A percentile compares a stretch with the other conserved stretches of the same genome.
phyloP scores from a whole-genome alignment of 2,888 invertebrate genomes.

The Phengaris alcon region DNA sequence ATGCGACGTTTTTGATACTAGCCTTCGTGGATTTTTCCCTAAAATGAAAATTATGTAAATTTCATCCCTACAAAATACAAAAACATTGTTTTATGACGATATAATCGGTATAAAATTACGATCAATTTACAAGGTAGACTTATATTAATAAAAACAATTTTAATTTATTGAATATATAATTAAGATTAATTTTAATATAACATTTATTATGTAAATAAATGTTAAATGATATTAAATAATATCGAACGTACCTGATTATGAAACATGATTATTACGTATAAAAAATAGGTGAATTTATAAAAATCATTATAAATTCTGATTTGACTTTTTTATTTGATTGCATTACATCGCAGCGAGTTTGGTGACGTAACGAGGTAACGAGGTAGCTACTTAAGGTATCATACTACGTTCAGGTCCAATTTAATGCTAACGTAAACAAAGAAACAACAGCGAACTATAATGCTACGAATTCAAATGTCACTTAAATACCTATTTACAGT shows the following conservation, averaged over 20 bases:
- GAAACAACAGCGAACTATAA: no score
- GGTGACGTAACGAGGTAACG: no score
- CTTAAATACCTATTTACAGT: no score
- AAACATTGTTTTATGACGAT: background rate
- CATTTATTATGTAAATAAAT: background rate
- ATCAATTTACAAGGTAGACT: background rate
- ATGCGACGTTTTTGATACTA: no score
- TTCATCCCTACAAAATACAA: background rate
- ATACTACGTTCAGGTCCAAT: no score
- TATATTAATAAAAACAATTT: background rate
- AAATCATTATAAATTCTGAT: background rate
- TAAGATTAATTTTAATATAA: no score
- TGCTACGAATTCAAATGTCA: no score
- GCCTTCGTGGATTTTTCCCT: background rate
- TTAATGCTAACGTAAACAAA: no score
- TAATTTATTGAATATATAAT: background rate
- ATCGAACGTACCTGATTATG: background rate
- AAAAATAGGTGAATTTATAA: background rate
- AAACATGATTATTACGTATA: slow-evolving; percentile 9
- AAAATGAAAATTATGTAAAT: background rate
- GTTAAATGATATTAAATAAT: slow-evolving; percentile 4
- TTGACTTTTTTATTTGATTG: background rate
- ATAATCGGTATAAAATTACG: background rate
- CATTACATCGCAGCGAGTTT: no score
- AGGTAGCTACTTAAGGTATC: no score